These are phyloP conservation scores for Sericinus montela DNA, from an alignment of 2,888 invertebrate species.

Conservation along the genomic window DNA sequence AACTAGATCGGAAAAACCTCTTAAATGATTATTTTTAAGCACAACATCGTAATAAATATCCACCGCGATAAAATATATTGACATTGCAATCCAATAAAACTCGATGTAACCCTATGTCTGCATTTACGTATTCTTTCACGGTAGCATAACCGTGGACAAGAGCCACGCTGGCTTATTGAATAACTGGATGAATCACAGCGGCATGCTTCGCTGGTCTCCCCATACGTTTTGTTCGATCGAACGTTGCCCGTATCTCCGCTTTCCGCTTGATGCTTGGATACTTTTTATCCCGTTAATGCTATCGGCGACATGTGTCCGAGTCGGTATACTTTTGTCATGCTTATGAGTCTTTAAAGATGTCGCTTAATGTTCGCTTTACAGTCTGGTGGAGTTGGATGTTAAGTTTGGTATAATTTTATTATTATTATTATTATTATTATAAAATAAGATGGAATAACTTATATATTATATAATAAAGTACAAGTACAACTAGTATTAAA, in stretches of 20 bases:
- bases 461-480: no score
- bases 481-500: no score
- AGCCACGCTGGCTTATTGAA: conserved; percentile 60
- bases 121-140: conserved; percentile 40
- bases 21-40: not conserved
- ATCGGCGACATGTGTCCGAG: conserved; percentile 51
- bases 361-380: conserved; percentile 31
- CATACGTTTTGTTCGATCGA: conserved; percentile 52
- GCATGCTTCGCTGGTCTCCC: conserved; percentile 57
- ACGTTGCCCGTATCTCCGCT: conserved; percentile 11
- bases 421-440: not conserved
- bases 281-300: conserved; percentile 56
- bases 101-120: conserved; percentile 30
- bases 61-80: conserved; percentile 12
- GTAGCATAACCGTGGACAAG: conserved; percentile 47
- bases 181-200: conserved; percentile 70
- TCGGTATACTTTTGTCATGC: conserved; percentile 45
- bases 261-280: conserved; percentile 45
- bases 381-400: conserved; percentile 22
- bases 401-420: not conserved
- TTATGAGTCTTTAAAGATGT: conserved; percentile 39
- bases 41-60: conserved; percentile 14
- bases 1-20: no score
- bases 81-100: conserved; percentile 17
- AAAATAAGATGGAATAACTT: no score